Percentiles rank a stretch among this genome's conserved stretches.
Evolutionary conservation across 2,888 invertebrate species (phyloP).

Genomic region (Petrolisthes manimaculis): DNA sequence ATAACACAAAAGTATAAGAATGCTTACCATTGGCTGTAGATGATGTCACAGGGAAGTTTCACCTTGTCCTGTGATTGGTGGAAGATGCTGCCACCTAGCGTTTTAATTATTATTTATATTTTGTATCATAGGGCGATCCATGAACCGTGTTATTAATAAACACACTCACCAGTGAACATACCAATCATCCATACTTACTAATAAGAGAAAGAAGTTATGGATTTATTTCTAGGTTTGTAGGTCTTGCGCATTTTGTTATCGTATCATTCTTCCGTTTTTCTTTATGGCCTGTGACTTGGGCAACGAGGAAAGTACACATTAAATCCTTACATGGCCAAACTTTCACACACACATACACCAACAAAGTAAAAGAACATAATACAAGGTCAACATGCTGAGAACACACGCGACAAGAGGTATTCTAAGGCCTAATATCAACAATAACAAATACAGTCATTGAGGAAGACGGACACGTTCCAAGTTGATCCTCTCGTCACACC

Average conservation of each 20-base stretch:
- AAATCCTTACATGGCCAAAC: not conserved
- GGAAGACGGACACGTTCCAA: constrained; percentile 19
- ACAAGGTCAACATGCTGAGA: too few species aligned
- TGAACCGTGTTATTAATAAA: too few species aligned
- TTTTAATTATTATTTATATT: not conserved
- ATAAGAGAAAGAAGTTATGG: too few species aligned
- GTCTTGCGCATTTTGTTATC: constrained; percentile 8
- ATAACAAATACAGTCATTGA: not conserved
- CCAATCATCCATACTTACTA: too few species aligned
- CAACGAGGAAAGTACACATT: not conserved
- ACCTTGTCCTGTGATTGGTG: constrained; percentile 15
- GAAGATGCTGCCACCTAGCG: constrained; percentile 19
- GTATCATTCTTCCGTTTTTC: constrained; percentile 6
- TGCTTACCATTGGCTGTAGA: constrained; percentile 25
- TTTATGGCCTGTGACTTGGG: constrained; percentile 3
- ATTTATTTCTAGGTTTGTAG: not conserved
- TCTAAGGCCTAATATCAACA: not conserved
- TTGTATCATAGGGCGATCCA: not conserved
- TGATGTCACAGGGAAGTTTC: constrained; percentile 39
- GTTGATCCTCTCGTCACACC: constrained; percentile 40
- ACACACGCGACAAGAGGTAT: not conserved
- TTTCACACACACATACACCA: too few species aligned
- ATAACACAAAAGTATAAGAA: not conserved
- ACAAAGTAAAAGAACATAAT: too few species aligned
- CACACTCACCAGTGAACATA: too few species aligned